Base-by-base conservation (phyloP, 2,888 invertebrate genomes). In the Slavum lentiscoides region DNA sequence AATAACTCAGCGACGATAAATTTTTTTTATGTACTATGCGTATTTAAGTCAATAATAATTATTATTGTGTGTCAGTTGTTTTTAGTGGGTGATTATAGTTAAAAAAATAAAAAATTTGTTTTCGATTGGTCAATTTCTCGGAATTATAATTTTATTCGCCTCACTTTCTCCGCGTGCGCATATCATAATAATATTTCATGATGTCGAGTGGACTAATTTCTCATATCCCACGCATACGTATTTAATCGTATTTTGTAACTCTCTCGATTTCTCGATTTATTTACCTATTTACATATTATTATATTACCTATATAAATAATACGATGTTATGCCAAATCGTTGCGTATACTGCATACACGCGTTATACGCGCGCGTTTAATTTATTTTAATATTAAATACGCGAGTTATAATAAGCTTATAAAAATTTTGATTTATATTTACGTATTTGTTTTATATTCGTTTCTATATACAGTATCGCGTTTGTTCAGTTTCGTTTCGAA, bases 111-210 rank as follows among this genome's bases (percentile, higher is more conserved):
- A 19, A 19, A 53, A 8, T 58, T n/a, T 23, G 21, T 49, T 73
- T 43, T 49, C 15, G 43, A 73, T 61, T 49, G 73, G 23, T 19
- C 37, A 70, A 49, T 55, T 53, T 55, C 37, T 74, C 37, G 55
- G 59, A 55, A 39, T 74, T 74, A 64, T 74, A 74, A 74, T 74
- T 74, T 66, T 55, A 66, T 74, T 66, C 66, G 55, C 58, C 21
- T 75, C 58, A 58, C 74, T 67, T 67, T 75, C 74, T 75, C 7
- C 6, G 30, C 6, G 55, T 70, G 23, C 49, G 13, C 3, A 66
- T 8, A 59, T n/a, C 4, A 58, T 58, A 58, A 58, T 58, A 58
- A 21, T n/a, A 59, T 59, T 21, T 15, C 8, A 59, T 8, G 39
- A 13, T 49, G 64, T 53, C 5, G 19, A 67, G 13, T 53, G 39